Evolutionary conservation across 1,140 invertebrate species (phyloP), one percentile per base, ranked within the genome.

Genomic region (Cotesia chilonis): DNA sequence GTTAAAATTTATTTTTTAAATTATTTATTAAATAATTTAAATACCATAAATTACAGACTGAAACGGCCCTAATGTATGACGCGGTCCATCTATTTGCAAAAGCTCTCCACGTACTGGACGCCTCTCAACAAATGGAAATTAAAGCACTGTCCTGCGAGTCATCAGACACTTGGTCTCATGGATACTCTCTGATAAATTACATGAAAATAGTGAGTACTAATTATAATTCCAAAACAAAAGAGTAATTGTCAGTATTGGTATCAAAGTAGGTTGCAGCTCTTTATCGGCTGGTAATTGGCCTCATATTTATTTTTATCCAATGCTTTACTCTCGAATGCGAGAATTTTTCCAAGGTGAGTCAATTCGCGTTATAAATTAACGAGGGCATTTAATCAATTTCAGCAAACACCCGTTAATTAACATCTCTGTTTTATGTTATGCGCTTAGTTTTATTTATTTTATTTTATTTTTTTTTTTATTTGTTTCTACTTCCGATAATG

Each of bases 41-140:
- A 28, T 2, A 28, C 28, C 28, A 28, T 28, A 28, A 76, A 73
- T 88, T 88, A 41, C 88, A 98, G 94, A 97, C 96, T 70, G 95
- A 98, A 88, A 96, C 95, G 4, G 96, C 96, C 3, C 86, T 99
- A 59, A 95, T 98, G 90, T 98, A 98, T 83, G 97, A 99, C 82
- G 96, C 96, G 3, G 96, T 98, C 28, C 91, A 94, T 84, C 88
- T 98, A 66, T 98, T 98, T 81, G 94, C 96, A n/a, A 95, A 94
- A 86, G 96, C 96, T 0, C 87, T 98, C 12, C 93, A 96, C 80
- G 94, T 96, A 77, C 87, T 98, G 73, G 95, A 97, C 85, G 92
- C 93, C 41, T 96, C 94, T 52, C 94, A 97, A 82, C 92, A 95
- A 81, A 95, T 97, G 60, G 93, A 95, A 81, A 94, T 96, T 71